These are phyloP conservation scores for Epistrophella euchroma DNA, from an alignment of 2,888 invertebrate genomes.

Conservation along the genomic window DNA sequence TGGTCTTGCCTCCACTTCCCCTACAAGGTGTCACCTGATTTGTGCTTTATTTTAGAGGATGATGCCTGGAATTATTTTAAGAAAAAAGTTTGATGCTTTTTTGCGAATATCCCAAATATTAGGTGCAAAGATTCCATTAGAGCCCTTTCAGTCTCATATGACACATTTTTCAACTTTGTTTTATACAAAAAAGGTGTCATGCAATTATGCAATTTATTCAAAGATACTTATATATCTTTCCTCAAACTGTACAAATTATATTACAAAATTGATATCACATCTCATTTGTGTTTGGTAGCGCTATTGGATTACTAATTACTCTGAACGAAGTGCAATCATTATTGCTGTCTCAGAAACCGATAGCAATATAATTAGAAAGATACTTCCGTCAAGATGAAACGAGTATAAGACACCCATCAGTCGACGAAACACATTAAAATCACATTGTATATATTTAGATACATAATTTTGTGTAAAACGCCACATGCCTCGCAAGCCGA, in stretches of 20 bases:
- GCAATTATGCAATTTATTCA: not conserved
- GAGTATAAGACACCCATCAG: not conserved
- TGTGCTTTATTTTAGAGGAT: no score
- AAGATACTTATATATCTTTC: not conserved
- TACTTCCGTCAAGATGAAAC: slow-evolving; percentile 22
- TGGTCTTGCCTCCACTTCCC: no score
- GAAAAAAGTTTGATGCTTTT: no score
- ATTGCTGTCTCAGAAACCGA: not conserved
- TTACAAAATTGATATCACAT: not conserved
- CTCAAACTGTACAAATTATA: not conserved
- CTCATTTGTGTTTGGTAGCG: not conserved
- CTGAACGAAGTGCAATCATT: slow-evolving; percentile 54
- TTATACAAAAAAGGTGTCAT: no score
- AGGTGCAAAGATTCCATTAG: no score
- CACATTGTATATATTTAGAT: no score
- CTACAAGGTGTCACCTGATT: no score
- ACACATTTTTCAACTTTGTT: no score
- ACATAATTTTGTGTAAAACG: not conserved
- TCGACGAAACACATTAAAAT: not conserved
- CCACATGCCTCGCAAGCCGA: not conserved
- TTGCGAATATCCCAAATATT: no score
- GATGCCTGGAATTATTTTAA: no score
- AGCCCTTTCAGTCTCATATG: no score
- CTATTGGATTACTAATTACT: slow-evolving; percentile 61
- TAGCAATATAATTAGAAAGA: slow-evolving; percentile 53